phyloP scores from a whole-genome alignment of 2,113 vertebrate genomes.

The Actenoides lindsayi region DNA sequence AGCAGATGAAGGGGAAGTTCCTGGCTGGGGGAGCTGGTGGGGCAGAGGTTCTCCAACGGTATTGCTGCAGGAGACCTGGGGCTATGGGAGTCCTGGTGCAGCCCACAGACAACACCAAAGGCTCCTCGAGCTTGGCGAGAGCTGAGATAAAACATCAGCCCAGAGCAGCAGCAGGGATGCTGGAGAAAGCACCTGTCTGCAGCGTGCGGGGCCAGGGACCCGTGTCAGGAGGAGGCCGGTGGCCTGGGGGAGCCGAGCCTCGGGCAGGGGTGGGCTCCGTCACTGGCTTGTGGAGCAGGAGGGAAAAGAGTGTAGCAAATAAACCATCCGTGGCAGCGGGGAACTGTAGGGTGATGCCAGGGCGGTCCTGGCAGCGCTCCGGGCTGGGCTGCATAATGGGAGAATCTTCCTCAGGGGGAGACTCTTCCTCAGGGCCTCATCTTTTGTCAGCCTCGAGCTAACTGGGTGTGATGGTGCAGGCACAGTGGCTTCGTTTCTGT shows the following conservation, averaged over 20 bases:
- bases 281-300: background rate
- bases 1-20: accelerated
- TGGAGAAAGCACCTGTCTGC: background rate
- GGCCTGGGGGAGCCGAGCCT: background rate
- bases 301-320: background rate
- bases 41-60: accelerated
- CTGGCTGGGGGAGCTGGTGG: background rate
- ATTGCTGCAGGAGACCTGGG: background rate
- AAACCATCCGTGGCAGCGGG: background rate
- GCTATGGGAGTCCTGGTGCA: background rate
- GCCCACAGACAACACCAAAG: background rate
- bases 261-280: background rate
- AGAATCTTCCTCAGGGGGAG: background rate
- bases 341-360: accelerated
- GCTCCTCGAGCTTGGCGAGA: background rate
- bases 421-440: background rate
- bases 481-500: background rate
- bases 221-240: background rate
- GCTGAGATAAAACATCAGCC: background rate
- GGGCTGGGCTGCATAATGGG: background rate
- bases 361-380: background rate
- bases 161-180: background rate
- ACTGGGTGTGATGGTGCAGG: background rate
- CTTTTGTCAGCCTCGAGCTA: background rate
- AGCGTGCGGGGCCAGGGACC: background rate